A percentile compares a stretch with the other conserved stretches of the same genome.
Evolutionary conservation across 92 coral and sea anemone genomes (phyloP).

Genomic region (Epizoanthus rinbou): DNA sequence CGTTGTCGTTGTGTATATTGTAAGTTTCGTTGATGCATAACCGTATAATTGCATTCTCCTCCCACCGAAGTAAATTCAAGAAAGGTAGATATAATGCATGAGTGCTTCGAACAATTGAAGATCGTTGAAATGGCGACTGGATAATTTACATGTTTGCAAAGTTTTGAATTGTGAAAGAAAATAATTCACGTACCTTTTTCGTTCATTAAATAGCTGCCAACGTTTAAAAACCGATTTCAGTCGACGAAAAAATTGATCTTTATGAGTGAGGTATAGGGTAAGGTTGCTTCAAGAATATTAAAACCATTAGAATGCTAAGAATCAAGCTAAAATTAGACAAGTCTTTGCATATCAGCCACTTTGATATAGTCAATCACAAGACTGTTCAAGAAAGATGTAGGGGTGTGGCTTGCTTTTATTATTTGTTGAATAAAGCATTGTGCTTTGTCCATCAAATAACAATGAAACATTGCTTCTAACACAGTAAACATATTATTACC

Average conservation of each 20-base stretch:
- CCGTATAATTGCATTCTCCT: constrained; percentile 46
- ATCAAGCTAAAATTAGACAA: not conserved
- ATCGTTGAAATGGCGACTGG: constrained; percentile 1
- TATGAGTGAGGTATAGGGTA: not conserved
- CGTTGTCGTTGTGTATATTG: not conserved
- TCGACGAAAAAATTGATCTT: not conserved
- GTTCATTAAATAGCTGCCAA: constrained; percentile 16
- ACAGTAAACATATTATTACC: constrained; percentile 58
- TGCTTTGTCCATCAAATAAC: constrained; percentile 62
- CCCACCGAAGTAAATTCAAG: constrained; percentile 32
- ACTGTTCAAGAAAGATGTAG: constrained; percentile 37
- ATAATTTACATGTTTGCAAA: not conserved
- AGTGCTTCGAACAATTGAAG: constrained; percentile 13
- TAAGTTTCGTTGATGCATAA: constrained; percentile 12
- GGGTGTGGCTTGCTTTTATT: constrained; percentile 64
- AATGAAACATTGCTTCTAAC: constrained; percentile 57
- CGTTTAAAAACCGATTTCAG: not conserved
- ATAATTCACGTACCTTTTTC: constrained; percentile 4
- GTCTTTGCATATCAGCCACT: not conserved
- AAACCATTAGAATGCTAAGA: constrained; percentile 1
- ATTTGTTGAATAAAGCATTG: constrained; percentile 62
- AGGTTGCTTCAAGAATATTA: not conserved
- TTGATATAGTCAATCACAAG: constrained; percentile 13
- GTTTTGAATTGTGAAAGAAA: constrained; percentile 31
- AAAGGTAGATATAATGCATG: constrained; percentile 33